A percentile compares a stretch with the other conserved stretches of the same genome.
Conservation (phyloP, 2,888 invertebrate species). For the Drosophila fungiperda region DNA sequence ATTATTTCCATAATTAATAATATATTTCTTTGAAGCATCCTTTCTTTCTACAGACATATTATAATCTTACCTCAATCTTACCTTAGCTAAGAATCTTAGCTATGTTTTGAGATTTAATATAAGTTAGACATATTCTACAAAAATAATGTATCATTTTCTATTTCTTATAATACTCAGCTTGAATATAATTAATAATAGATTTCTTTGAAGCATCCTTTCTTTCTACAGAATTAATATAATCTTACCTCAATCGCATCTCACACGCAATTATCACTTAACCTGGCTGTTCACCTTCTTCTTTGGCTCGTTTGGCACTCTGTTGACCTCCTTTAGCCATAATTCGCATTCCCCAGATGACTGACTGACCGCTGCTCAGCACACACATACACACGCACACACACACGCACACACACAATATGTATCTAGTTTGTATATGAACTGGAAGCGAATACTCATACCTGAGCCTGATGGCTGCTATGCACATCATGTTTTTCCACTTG, state of each 20-base stretch:
- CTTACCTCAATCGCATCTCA: slow-evolving; percentile 13
- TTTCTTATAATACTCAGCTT: not conserved
- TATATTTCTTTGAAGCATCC: no score
- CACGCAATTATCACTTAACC: slow-evolving; percentile 35
- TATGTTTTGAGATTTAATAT: not conserved
- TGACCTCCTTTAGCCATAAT: slow-evolving; percentile 45
- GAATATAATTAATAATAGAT: not conserved
- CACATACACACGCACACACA: not conserved
- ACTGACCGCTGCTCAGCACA: slow-evolving; percentile 2
- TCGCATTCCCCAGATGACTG: slow-evolving; percentile 19
- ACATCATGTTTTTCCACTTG: slow-evolving; percentile 77
- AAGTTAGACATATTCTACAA: not conserved
- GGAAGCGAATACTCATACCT: slow-evolving; percentile 28
- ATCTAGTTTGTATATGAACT: slow-evolving; percentile 39
- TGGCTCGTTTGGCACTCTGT: slow-evolving; percentile 29
- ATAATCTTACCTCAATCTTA: no score
- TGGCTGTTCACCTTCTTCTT: slow-evolving; percentile 24
- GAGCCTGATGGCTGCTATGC: slow-evolving; percentile 65
- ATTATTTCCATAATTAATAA: no score
- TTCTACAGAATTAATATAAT: not conserved
- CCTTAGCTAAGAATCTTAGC: not conserved
- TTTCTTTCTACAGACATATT: no score
- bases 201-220: not conserved
- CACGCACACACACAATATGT: slow-evolving; percentile 9
- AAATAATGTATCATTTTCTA: not conserved